Evolutionary conservation across 2,113 vertebrate species (phyloP), one percentile per base, ranked within the genome.

Genomic region (Nannobrachium achirus): DNA sequence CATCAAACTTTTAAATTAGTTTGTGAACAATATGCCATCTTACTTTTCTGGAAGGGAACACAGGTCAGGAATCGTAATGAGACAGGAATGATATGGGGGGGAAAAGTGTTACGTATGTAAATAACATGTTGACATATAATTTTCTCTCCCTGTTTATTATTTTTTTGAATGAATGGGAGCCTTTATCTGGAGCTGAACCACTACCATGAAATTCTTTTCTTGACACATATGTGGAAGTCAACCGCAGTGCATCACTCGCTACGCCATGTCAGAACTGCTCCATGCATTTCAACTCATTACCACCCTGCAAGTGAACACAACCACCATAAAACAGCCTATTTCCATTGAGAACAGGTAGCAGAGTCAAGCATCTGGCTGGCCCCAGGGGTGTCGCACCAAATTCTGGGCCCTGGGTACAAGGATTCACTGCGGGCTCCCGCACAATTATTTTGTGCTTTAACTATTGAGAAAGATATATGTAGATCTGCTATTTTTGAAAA

Each of bases 1-100:
- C 69, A 81, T 48, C 79, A 66, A 87, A 82, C 75, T 79, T 86
- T 81, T 53, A 76, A 84, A 89, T 80, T 16, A 64, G 53, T 77
- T 80, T 63, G 63, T 46, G 71, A 75, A 79, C 51, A 71, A 33
- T 68, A 68, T 58, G 77, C 74, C 56, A 78, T 76, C 78, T 76
- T 65, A 82, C 63, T 73, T 68, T 69, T 67, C 38, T 63, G 66
- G 25, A 33, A 62, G 52, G 78, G 61, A 80, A 70, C 80, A 69
- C 69, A 70, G 60, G 70, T 63, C 69, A 73, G 56, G 70, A 79
- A 78, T 80, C 6, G 0, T 77, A 85, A 89, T 80, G 80, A 84
- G 81, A 67, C 7, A 65, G 59, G 7, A 16, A 45, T 15, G 7
- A 42, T 33, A 40, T 2, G 25, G 25, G 41, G 11, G 13, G 14